These are phyloP conservation scores for Paralichthys olivaceus DNA, from an alignment of 2,113 vertebrate genomes.

Conservation along the genomic window DNA sequence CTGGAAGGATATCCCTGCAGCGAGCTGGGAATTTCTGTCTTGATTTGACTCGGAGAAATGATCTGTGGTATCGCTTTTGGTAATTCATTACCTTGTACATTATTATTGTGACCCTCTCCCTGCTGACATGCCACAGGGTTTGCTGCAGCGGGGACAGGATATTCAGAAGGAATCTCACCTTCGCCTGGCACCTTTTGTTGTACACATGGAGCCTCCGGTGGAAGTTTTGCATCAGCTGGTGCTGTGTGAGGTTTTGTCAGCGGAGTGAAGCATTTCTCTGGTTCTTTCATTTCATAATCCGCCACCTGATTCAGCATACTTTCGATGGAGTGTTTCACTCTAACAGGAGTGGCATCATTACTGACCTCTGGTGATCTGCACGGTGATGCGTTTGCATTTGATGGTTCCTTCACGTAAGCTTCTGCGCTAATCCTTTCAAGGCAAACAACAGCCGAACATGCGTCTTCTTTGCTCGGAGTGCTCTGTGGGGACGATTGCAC, in stretches of 20 bases:
- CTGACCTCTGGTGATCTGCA: conserved; percentile 45
- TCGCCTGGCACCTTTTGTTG: conserved; percentile 25
- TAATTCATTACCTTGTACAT: conserved; percentile 38
- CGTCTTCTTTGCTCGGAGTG: conserved; percentile 26
- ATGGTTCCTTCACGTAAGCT: conserved; percentile 43
- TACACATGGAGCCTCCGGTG: conserved; percentile 18
- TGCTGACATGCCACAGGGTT: conserved; percentile 45
- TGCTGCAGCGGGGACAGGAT: conserved; percentile 40
- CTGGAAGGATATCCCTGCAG: conserved; percentile 69
- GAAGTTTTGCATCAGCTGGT: conserved; percentile 30
- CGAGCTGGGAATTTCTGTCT: conserved; percentile 69
- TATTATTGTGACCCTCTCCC: conserved; percentile 36
- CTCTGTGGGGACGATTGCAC: conserved; percentile 36
- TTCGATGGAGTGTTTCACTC: conserved; percentile 78
- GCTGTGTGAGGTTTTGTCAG: conserved; percentile 59
- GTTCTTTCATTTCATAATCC: conserved; percentile 53
- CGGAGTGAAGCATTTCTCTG: conserved; percentile 75
- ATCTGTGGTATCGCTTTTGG: conserved; percentile 61
- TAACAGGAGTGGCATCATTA: conserved; percentile 53
- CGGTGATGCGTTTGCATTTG: conserved; percentile 38
- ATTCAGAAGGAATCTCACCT: conserved; percentile 27
- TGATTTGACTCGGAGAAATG: conserved; percentile 70
- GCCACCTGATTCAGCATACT: conserved; percentile 70
- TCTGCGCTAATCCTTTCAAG: conserved; percentile 52
- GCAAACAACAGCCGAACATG: conserved; percentile 26